Evolutionary conservation across 2,797 vertebrate genomes (phyloP), one percentile per base, ranked within the genome.

Genomic region (Neopelma chrysocephalum): DNA sequence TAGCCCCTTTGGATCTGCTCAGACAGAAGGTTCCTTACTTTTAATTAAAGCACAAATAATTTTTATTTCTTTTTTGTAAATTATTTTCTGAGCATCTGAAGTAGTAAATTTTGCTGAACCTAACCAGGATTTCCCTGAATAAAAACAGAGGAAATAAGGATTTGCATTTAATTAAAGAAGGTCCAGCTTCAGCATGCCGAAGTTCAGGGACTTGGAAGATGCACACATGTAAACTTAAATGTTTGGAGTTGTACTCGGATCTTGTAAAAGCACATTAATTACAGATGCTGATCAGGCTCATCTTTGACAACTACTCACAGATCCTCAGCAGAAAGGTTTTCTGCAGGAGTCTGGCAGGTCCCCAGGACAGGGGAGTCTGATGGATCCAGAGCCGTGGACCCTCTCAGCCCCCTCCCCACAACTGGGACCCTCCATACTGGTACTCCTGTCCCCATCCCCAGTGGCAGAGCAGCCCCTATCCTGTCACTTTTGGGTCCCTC

Each of bases 241-340:
- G 53, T 71, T 80, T 72, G 56, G 93, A 94, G 91, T 72, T 89
- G 62, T 77, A 36, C 40, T 90, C 80, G 50, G 91, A 87, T 84
- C 70, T 79, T 76, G 66, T 65, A 77, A 87, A 95, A 92, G 57
- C 73, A 61, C 88, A 26, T 60, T 94, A 81, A 87, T 88, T 87
- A 83, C 93, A 36, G 10, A 95, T 96, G 85, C 96, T 95, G 94
- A 89, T 94, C 65, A n/a, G 60, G 89, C 73, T 91, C 87, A 87
- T 90, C 84, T 89, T 65, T 43, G 34, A 9, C 22, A 16, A 31
- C 19, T 57, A 38, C 53, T 50, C 21, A 12, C 15, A 10, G 73
- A 12, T n/a, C 23, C 18, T 1, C 13, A 31, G 57, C 42, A 79
- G 57, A n/a, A 34, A 17, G 11, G 14, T 43, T 31, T 58, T 70